Conservation (phyloP, 2,113 vertebrate species). For the Apeltes quadracus region DNA sequence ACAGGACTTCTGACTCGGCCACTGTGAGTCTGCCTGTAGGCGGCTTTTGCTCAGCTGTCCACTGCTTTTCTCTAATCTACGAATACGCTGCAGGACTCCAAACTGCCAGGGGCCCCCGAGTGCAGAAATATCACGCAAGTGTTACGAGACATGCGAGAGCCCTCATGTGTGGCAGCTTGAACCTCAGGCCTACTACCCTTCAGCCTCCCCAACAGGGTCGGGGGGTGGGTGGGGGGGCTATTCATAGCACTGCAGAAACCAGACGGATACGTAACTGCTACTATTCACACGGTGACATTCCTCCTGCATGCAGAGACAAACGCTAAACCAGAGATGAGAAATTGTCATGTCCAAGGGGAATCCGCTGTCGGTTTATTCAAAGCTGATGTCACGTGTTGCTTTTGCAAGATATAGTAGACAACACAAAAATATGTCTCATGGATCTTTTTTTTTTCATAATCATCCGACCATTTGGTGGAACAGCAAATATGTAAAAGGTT, state of each 20-base stretch:
- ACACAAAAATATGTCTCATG: conserved; percentile 3
- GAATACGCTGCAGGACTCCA: conserved; percentile 32
- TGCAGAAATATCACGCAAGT: conserved; percentile 64
- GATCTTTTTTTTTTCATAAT: background rate
- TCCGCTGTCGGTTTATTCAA: conserved; percentile 14
- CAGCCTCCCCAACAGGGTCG: conserved; percentile 29
- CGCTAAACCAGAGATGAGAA: conserved; percentile 36
- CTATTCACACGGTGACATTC: conserved; percentile 34
- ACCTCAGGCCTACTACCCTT: conserved; percentile 54
- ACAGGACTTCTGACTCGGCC: background rate
- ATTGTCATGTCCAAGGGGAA: conserved; percentile 35
- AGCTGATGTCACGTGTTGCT: conserved; percentile 43
- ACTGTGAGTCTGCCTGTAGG: background rate
- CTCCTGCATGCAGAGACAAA: background rate
- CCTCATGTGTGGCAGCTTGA: conserved; percentile 59
- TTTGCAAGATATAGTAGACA: conserved; percentile 24
- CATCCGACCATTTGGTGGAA: background rate
- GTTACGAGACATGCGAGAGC: conserved; percentile 44
- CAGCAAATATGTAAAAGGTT: background rate
- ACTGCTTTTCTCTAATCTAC: conserved; percentile 1
- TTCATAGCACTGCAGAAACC: conserved; percentile 58
- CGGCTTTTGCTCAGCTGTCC: conserved; percentile 21
- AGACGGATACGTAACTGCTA: conserved; percentile 24
- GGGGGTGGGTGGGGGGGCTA: conserved; percentile 24
- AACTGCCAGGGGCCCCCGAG: conserved; percentile 31